Evolutionary conservation across 2,888 invertebrate species (phyloP), one percentile per base, ranked within the genome.

Genomic region (Lepidonotus clava): DNA sequence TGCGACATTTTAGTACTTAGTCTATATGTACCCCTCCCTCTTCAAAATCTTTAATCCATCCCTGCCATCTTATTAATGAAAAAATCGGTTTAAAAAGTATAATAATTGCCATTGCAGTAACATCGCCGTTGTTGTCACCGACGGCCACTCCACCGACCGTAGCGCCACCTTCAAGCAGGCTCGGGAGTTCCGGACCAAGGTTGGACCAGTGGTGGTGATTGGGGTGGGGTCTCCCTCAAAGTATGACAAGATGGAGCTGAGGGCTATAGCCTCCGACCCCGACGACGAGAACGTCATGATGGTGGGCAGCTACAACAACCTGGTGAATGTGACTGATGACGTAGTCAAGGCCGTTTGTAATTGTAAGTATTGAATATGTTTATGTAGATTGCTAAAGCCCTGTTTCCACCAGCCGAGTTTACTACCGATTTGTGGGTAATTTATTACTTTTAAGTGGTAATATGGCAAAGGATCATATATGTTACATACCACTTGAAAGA

Each of bases 211-310:
- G 8, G 6, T 89, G 8, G 71, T 86, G 1, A 87, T 89, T 14
- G 87, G 84, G 8, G 76, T 89, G 38, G 84, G 86, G 36, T 66
- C 86, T 1, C 84, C 83, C 46, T 86, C 86, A 24, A 83, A 18
- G 18, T 66, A 34, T 6, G 89, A 87, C 11, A 86, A 84, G 85
- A 51, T 61, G 66, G 89, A 89, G 80, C 28, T 89, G 67, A 28
- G 84, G 46, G 86, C 87, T n/a, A 88, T 89, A 21, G 89, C 89
- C 28, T 66, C 40, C 66, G 89, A 89, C 46, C 89, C 89, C 8
- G 87, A 89, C 66, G 67, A 86, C n/a, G 34, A 18, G 28, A 89
- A 89, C 41, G 83, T 89, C 53, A 85, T 89, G 38, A 84, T 83
- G 21, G 88, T 84, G n/a, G 83, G 84, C n/a, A 40, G 51, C 21